Percentiles rank a stretch among this genome's conserved stretches.
These are phyloP conservation scores for Menidia menidia DNA, from an alignment of 2,797 vertebrate species.

Conservation along the genomic window DNA sequence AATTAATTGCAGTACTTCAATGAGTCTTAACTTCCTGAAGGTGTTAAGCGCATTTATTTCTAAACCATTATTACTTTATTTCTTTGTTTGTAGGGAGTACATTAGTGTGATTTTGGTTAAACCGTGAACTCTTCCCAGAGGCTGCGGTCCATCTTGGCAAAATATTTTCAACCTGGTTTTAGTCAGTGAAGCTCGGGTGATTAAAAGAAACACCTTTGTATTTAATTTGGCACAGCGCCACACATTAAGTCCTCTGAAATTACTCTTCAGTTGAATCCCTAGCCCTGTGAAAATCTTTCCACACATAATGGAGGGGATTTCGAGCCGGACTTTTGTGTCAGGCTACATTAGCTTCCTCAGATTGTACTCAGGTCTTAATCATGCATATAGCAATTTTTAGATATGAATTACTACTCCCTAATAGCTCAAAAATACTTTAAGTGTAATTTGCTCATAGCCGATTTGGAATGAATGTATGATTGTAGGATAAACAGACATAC, in stretches of 20 bases:
- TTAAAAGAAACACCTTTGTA: constrained; percentile 1
- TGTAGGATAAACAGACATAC: no score
- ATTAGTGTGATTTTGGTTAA: no score
- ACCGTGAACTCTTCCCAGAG: not conserved
- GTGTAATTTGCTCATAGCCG: not conserved
- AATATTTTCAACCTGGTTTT: not conserved
- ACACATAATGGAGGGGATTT: not conserved
- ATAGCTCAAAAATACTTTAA: not conserved
- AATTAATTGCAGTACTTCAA: not conserved
- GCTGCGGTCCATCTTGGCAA: not conserved
- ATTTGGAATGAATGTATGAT: not conserved
- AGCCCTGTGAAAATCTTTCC: not conserved
- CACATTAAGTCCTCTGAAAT: not conserved
- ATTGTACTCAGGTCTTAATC: not conserved
- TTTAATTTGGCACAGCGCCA: not conserved
- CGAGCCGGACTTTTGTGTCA: not conserved
- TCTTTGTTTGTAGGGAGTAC: no score
- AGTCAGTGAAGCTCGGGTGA: not conserved
- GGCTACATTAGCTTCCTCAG: not conserved
- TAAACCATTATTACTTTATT: no score
- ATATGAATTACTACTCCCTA: not conserved
- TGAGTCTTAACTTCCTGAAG: not conserved
- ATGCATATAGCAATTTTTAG: not conserved
- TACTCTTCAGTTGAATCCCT: not conserved
- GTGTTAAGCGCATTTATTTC: not conserved